A percentile compares a stretch with the other conserved stretches of the same genome.
phyloP scores from a whole-genome alignment of 2,113 vertebrate species.

The Oryzias melastigma region DNA sequence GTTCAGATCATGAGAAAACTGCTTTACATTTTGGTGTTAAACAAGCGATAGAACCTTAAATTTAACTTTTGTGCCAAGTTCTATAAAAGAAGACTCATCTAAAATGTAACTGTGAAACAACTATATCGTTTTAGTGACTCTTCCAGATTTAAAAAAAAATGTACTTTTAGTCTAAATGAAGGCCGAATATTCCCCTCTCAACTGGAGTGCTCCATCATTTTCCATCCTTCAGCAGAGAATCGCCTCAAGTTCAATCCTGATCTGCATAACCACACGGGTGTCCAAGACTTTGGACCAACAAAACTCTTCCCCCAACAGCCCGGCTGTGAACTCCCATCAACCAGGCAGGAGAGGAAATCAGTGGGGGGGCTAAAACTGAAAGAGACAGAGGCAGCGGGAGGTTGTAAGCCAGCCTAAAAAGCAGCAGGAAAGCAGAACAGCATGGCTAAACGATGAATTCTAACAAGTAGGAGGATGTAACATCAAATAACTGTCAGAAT shows the following conservation, averaged over 20 bases:
- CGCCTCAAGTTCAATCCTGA: conserved; percentile 79
- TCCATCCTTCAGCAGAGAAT: conserved; percentile 72
- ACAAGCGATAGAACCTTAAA: too few relatives aligned
- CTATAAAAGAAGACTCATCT: too few relatives aligned
- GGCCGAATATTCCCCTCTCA: too few relatives aligned
- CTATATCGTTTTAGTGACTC: too few relatives aligned
- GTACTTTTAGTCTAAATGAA: too few relatives aligned
- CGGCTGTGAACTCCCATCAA: conserved; percentile 34
- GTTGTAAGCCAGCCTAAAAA: conserved; percentile 17
- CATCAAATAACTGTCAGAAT: too few relatives aligned
- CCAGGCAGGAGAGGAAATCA: conserved; percentile 4
- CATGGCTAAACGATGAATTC: conserved; percentile 1
- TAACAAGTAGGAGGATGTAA: neutral
- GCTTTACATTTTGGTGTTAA: too few relatives aligned
- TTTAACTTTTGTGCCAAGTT: too few relatives aligned
- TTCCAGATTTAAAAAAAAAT: too few relatives aligned
- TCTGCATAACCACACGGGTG: conserved; percentile 63
- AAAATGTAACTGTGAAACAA: too few relatives aligned
- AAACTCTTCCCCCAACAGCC: conserved; percentile 66
- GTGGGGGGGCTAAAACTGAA: conserved; percentile 6
- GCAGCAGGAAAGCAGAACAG: conserved; percentile 5
- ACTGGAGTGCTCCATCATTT: too few relatives aligned
- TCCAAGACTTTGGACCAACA: conserved; percentile 76
- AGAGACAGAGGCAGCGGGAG: conserved; percentile 24
- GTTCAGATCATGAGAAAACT: too few relatives aligned